Base-by-base conservation (phyloP, 2,888 invertebrate species). In the Chouioia cunea region DNA sequence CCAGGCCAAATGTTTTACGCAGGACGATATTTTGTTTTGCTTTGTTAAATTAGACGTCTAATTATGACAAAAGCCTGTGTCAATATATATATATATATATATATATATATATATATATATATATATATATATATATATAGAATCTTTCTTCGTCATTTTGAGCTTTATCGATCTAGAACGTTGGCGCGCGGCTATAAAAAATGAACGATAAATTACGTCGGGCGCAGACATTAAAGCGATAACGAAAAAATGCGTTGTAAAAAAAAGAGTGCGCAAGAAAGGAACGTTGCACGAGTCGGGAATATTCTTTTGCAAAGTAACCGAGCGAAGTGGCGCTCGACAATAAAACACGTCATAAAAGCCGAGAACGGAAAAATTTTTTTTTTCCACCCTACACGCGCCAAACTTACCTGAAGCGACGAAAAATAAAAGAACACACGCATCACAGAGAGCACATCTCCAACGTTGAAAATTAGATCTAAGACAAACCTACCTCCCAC, bases 281-380 rank as follows among this genome's bases (percentile, higher is more conserved):
- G 20, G 22, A 36, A 48, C 27, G 58, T 43, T 27, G 65, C 48
- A 58, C 63, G 57, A 16, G 66, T 20, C 43, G n/a, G 56, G 46
- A 73, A 73, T 73, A 73, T 66, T 66, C 70, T 70, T 70, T 70
- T 65, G 10, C 54, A 63, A 64, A 66, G 66, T 54, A 65, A 62
- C 46, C 57, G 62, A 62, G 73, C 66, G 66, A 70, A 70, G 70
- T 73, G 67, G 64, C 70, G n/a, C 23, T 23, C 16, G 44, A 70
- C 68, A 73, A 73, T 73, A 73, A 73, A 73, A 73, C 68, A 71
- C 73, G 73, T 69, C 73, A 66, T 69, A 75, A 75, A 73, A 64
- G 67, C 43, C n/a, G 54, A n/a, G 58, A n/a, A 6, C 20, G 20
- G 46, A 68, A 62, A n/a, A 22, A 20, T 56, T 64, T 46, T 3